These are phyloP conservation scores for Chalcosyrphus nemorum DNA, from an alignment of 2,888 invertebrate species.

Conservation along the genomic window DNA sequence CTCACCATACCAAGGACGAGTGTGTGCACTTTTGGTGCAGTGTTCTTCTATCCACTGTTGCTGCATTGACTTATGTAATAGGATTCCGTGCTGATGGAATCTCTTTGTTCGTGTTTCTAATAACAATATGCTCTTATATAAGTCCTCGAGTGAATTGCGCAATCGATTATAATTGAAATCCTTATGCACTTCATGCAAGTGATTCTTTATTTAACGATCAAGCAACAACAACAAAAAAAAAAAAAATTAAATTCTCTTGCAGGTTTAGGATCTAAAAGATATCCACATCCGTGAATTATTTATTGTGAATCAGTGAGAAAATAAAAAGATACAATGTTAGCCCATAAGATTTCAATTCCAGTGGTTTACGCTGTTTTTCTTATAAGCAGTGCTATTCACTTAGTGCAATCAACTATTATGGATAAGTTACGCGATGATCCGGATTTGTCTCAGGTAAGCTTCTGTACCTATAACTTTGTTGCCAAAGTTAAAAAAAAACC, in stretches of 20 bases:
- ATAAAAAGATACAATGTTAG: conserved; percentile 54
- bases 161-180: conserved; percentile 54
- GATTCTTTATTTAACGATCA: conserved; percentile 11
- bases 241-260: conserved; percentile 36
- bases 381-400: conserved; percentile 57
- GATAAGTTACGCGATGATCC: conserved; percentile 86
- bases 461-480: neutral
- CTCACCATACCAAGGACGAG: conserved; percentile 44
- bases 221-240: too few relatives aligned
- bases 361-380: conserved; percentile 60
- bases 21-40: conserved; percentile 68
- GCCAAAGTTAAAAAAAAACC: neutral
- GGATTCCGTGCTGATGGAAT: conserved; percentile 51
- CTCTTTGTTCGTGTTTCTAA: conserved; percentile 43
- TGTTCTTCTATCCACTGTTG: conserved; percentile 62
- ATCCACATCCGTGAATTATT: neutral
- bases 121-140: conserved; percentile 63
- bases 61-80: conserved; percentile 69
- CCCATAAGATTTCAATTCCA: conserved; percentile 43
- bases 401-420: conserved; percentile 83
- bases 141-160: conserved; percentile 64
- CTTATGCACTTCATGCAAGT: conserved; percentile 51
- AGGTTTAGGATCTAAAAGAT: conserved; percentile 41
- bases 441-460: conserved; percentile 87
- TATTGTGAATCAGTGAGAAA: conserved; percentile 45